Conservation (phyloP, 2,888 invertebrate species). For the Theristus sp. region DNA sequence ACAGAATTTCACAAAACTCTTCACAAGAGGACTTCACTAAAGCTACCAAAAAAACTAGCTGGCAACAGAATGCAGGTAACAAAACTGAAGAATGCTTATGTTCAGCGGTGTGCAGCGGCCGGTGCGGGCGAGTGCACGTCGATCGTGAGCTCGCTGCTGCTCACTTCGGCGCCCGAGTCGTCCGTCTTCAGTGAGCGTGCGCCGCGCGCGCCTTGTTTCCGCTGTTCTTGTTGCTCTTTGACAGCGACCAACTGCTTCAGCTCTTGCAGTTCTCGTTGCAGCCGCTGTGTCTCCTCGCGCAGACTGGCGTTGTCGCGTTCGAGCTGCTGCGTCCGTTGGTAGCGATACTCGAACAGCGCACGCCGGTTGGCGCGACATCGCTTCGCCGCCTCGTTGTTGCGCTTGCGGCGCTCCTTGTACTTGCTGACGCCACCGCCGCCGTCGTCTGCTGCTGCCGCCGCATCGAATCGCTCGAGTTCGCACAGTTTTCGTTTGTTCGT, state of each 20-base stretch:
- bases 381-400: slow-evolving; percentile 36
- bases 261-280: slow-evolving; percentile 10
- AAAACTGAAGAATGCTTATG: no score
- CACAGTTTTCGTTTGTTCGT: no score
- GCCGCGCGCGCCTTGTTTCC: not conserved
- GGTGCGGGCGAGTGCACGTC: no score
- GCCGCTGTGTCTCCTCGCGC: slow-evolving; percentile 24
- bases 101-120: no score
- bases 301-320: slow-evolving; percentile 34
- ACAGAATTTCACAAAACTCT: no score
- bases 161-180: not conserved
- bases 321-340: slow-evolving; percentile 30
- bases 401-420: slow-evolving; percentile 33
- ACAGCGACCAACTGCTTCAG: not conserved
- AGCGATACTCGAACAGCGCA: slow-evolving; percentile 29
- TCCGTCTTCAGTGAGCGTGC: not conserved
- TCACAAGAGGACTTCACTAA: no score
- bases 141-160: not conserved
- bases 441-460: no score
- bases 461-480: no score
- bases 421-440: no score
- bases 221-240: not conserved
- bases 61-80: no score
- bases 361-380: slow-evolving; percentile 35
- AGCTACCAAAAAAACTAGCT: no score